These are phyloP conservation scores for Salmo trutta DNA, from an alignment of 2,797 vertebrate genomes.

Conservation along the genomic window DNA sequence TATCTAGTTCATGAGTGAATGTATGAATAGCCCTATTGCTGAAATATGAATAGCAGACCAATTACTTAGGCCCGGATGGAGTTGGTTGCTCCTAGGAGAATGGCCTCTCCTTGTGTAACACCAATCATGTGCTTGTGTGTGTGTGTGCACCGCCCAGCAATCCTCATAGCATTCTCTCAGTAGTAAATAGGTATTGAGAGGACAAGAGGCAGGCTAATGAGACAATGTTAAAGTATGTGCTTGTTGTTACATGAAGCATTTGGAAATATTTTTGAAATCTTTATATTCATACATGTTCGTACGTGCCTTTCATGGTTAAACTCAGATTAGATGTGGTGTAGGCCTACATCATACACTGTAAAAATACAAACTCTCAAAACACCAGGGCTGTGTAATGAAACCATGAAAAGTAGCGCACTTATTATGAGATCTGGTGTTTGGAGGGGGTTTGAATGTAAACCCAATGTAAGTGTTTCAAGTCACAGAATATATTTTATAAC, in stretches of 20 bases:
- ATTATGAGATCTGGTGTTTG: too few species aligned
- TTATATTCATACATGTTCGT: neutral
- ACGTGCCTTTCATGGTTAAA: neutral
- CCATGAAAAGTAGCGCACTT: too few species aligned
- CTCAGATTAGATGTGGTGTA: neutral
- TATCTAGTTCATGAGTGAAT: conserved; percentile 75
- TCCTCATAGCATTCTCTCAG: conserved; percentile 36
- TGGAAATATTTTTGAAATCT: neutral
- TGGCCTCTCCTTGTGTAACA: conserved; percentile 43
- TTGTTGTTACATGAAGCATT: conserved; percentile 28
- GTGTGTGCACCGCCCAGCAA: conserved; percentile 13
- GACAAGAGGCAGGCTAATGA: conserved; percentile 56
- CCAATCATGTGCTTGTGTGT: neutral
- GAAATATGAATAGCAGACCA: conserved; percentile 80
- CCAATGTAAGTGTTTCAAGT: too few species aligned
- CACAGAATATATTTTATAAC: too few species aligned
- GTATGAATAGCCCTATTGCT: conserved; percentile 72
- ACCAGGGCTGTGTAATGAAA: too few species aligned
- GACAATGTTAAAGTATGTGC: conserved; percentile 38
- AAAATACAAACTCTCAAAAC: too few species aligned
- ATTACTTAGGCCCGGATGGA: conserved; percentile 79
- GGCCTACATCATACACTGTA: neutral
- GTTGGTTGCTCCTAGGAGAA: conserved; percentile 68
- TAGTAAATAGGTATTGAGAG: conserved; percentile 38
- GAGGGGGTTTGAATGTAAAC: too few species aligned